Evolutionary conservation across 1,140 invertebrate genomes (phyloP).

Genomic region (Drosophila arawakana): DNA sequence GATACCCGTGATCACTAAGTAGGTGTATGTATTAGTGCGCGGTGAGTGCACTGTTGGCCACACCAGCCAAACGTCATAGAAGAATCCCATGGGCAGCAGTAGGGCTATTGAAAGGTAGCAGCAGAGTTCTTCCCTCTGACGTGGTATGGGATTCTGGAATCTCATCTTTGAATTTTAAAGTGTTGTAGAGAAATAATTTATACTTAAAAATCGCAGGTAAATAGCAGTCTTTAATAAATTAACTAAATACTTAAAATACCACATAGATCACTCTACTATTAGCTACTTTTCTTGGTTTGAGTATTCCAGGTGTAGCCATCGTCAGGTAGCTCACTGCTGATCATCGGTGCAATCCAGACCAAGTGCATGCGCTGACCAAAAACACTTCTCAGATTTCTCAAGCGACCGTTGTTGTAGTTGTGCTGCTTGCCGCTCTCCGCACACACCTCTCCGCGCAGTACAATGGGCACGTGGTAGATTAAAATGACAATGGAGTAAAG

Average conservation of each 20-base stretch:
- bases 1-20: conserved; percentile 86
- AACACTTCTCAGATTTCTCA: conserved; percentile 88
- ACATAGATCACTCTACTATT: background rate
- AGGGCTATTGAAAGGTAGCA: conserved; percentile 48
- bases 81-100: conserved; percentile 57
- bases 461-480: conserved; percentile 89
- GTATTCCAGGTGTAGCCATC: conserved; percentile 90
- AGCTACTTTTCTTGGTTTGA: conserved; percentile 13
- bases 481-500: conserved; percentile 89
- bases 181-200: background rate
- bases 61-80: conserved; percentile 87
- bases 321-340: conserved; percentile 90
- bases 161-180: conserved; percentile 19
- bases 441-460: conserved; percentile 64
- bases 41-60: conserved; percentile 86
- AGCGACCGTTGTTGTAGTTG: conserved; percentile 89
- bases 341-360: conserved; percentile 90
- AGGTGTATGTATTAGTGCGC: conserved; percentile 62
- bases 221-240: no score
- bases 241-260: no score
- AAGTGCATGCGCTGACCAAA: conserved; percentile 92
- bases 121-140: conserved; percentile 37
- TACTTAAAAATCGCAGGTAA: no score
- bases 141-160: conserved; percentile 64
- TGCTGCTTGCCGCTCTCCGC: conserved; percentile 56